A percentile compares a stretch with the other conserved stretches of the same genome.
Conservation (phyloP, 2,113 vertebrate genomes). For the Hydropotes inermis region DNA sequence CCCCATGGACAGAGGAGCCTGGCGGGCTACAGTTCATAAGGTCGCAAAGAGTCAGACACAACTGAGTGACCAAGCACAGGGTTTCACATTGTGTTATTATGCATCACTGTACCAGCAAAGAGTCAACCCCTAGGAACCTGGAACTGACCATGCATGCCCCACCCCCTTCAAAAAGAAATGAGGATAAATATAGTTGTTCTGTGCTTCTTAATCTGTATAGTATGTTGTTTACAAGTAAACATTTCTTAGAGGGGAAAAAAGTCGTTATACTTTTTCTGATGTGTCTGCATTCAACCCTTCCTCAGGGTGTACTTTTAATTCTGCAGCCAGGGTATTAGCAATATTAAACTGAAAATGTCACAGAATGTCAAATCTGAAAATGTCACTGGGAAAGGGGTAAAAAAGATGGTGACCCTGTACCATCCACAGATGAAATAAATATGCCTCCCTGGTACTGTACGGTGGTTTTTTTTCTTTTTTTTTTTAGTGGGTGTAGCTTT, state of each 20-base stretch:
- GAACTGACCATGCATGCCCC: background rate
- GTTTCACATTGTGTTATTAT: background rate
- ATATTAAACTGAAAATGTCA: conserved; percentile 93
- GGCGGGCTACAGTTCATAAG: background rate
- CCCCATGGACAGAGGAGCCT: background rate
- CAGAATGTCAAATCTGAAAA: conserved; percentile 90
- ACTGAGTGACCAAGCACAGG: background rate
- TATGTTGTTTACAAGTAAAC: conserved; percentile 59
- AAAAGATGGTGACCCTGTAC: conserved; percentile 76
- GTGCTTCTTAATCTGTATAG: background rate
- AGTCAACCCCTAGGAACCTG: background rate
- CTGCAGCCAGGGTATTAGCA: conserved; percentile 84
- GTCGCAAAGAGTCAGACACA: background rate
- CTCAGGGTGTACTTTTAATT: conserved; percentile 88
- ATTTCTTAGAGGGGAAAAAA: conserved; percentile 64
- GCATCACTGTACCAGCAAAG: background rate
- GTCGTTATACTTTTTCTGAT: conserved; percentile 72
- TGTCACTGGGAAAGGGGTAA: conserved; percentile 76
- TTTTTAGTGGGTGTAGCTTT: conserved; percentile 80
- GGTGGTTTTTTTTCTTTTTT: conserved; percentile 73
- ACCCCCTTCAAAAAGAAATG: background rate
- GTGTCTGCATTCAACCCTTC: conserved; percentile 80
- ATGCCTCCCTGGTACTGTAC: conserved; percentile 77
- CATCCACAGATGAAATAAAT: conserved; percentile 87
- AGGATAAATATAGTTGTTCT: background rate